Conservation (phyloP, 2,113 vertebrate genomes). For the Saccopteryx leptura region DNA sequence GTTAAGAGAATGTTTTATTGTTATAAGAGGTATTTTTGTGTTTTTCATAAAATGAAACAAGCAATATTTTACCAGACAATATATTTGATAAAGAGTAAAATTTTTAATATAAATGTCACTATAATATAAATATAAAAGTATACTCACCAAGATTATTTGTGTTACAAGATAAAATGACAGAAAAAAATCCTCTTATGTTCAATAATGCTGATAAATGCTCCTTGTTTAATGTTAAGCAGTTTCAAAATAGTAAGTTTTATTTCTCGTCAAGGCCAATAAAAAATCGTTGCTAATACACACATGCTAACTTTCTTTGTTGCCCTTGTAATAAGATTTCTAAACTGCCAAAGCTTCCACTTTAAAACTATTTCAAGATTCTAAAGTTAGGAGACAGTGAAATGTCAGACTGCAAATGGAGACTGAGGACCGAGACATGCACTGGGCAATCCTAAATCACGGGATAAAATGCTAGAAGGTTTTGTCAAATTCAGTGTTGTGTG, state of each 20-base stretch:
- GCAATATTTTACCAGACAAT: slow-evolving; percentile 22
- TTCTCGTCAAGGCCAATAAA: slow-evolving; percentile 1
- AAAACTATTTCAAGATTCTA: slow-evolving; percentile 77
- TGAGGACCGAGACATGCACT: background rate
- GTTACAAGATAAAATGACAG: background rate
- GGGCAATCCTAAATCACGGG: background rate
- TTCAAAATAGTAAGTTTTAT: background rate
- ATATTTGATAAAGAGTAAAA: slow-evolving; percentile 54
- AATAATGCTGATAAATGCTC: background rate
- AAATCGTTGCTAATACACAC: background rate
- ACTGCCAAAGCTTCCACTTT: slow-evolving; percentile 80
- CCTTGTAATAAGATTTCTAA: slow-evolving; percentile 76
- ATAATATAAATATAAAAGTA: too few species aligned
- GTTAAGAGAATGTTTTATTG: background rate
- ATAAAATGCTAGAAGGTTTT: background rate
- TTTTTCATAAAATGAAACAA: slow-evolving; percentile 32
- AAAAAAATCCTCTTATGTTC: background rate
- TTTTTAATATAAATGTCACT: background rate
- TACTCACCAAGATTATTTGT: background rate
- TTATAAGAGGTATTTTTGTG: slow-evolving; percentile 1
- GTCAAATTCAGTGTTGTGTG: rapidly evolving
- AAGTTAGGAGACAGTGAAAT: slow-evolving; percentile 62
- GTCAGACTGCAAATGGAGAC: slow-evolving; percentile 1
- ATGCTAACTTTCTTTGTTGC: slow-evolving; percentile 66
- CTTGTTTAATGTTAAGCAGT: background rate